Percentiles rank a stretch among this genome's conserved stretches.
Conservation (phyloP, 1,140 invertebrate species). For the Chrysomallon squamiferum region DNA sequence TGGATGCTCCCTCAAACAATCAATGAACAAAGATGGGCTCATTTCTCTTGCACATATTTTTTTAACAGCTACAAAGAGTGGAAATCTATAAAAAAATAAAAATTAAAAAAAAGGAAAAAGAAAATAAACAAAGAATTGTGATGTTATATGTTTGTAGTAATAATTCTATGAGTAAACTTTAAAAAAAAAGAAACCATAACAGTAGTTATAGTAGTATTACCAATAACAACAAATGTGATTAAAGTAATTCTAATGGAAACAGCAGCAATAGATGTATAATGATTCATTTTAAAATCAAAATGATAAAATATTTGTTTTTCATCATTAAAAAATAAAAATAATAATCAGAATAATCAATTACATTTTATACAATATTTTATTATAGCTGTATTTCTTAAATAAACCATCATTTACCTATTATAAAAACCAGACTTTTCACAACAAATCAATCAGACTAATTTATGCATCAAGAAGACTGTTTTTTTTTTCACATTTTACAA, state of each 20-base stretch:
- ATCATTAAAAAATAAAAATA: too few relatives aligned
- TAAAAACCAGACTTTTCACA: background rate
- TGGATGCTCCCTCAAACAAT: slow-evolving; percentile 93
- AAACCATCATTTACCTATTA: background rate
- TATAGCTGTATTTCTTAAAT: background rate
- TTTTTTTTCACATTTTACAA: too few relatives aligned
- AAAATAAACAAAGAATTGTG: background rate
- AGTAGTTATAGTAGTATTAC: background rate
- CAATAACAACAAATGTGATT: background rate
- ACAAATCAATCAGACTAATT: too few relatives aligned
- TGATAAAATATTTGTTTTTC: too few relatives aligned
- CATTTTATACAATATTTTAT: background rate
- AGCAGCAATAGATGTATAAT: too few relatives aligned
- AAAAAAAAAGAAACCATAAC: background rate
- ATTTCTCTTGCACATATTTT: slow-evolving; percentile 87
- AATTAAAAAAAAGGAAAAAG: background rate
- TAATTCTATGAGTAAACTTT: background rate
- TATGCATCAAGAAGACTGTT: background rate
- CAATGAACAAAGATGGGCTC: slow-evolving; percentile 79
- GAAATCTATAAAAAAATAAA: slow-evolving; percentile 75
- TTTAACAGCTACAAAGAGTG: slow-evolving; percentile 93
- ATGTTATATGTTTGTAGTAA: background rate
- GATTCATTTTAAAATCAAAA: too few relatives aligned
- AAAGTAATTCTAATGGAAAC: background rate
- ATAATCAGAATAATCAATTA: background rate